Evolutionary conservation across 2,797 vertebrate genomes (phyloP).

Genomic region (Notolepis coatsorum): DNA sequence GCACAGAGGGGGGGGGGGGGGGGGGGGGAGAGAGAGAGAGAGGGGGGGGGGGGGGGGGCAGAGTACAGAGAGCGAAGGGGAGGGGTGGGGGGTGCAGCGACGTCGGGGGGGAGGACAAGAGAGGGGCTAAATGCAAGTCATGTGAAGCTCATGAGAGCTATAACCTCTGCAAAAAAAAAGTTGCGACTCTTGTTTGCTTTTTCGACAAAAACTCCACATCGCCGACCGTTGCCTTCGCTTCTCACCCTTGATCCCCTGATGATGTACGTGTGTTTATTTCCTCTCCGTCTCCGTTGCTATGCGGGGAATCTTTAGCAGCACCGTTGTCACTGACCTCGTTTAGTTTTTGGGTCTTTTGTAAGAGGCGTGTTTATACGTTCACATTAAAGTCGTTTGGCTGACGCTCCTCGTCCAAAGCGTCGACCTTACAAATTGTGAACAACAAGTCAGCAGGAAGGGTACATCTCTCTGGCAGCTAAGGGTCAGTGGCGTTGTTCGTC

Average conservation of each 20-base stretch:
- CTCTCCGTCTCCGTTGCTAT: conserved; percentile 15
- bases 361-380: too few species aligned
- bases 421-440: too few species aligned
- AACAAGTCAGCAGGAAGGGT: too few species aligned
- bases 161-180: conserved; percentile 72
- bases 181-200: conserved; percentile 67
- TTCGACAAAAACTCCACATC: conserved; percentile 27
- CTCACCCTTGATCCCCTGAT: conserved; percentile 12
- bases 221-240: conserved; percentile 17
- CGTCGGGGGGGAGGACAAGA: conserved; percentile 13
- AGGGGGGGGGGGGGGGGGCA: conserved; percentile 29
- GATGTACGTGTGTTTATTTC: conserved; percentile 1
- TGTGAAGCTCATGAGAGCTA: conserved; percentile 82
- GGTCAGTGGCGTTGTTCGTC: too few species aligned
- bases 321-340: background rate
- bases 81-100: conserved; percentile 5
- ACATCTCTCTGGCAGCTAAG: too few species aligned
- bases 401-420: too few species aligned
- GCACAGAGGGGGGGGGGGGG: conserved; percentile 41
- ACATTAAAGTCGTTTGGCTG: too few species aligned
- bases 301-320: background rate
- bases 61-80: background rate
- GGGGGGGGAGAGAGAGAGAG: conserved; percentile 6
- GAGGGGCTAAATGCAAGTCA: conserved; percentile 78
- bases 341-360: background rate